Evolutionary conservation across 2,797 vertebrate species (phyloP), one percentile per base, ranked within the genome.

Genomic region (Antennarius maculatus): DNA sequence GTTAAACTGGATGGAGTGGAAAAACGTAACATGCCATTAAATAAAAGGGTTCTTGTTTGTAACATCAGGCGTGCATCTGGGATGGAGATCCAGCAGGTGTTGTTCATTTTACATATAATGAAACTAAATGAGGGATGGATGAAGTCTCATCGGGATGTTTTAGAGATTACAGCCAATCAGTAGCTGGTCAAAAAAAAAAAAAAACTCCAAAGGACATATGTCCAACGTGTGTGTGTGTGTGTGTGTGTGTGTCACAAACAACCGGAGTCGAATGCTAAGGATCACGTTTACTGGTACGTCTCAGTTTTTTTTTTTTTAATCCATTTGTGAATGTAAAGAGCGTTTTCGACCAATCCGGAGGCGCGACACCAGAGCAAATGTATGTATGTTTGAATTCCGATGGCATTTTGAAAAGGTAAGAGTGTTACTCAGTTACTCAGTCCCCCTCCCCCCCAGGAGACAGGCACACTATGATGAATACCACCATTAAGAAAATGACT

Each of bases 401-500:
- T 58, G 76, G 78, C 68, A 83, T 82, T 80, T 85, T 70, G 54
- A 83, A 87, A 83, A 87, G 66, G 80, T 81, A 77, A 75, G 77
- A 76, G 64, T 71, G 69, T 69, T 1, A 23, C 23, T 23, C 23
- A 72, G 69, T 69, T 1, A 23, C 23, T 23, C 23, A 18, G 39
- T 56, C 57, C 54, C 64, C 27, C 68, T 46, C 34, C 1, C 61
- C 56, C 53, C 29, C 0, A n/a, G 0, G 82, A 78, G 80, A 85
- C 76, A 55, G 66, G 66, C 73, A 66, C 76, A 17, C 77, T 54
- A 71, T 90, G 84, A 90, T 88, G 87, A 87, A 89, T 81, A 80
- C 75, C 50, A 69, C 87, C 81, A 91, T 90, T 89, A 86, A 71
- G 86, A 80, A 89, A 91, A 91, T 81, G 84, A 89, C 85, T 87